Evolutionary conservation across 1,140 invertebrate genomes (phyloP).

Genomic region (Neelides sp.): DNA sequence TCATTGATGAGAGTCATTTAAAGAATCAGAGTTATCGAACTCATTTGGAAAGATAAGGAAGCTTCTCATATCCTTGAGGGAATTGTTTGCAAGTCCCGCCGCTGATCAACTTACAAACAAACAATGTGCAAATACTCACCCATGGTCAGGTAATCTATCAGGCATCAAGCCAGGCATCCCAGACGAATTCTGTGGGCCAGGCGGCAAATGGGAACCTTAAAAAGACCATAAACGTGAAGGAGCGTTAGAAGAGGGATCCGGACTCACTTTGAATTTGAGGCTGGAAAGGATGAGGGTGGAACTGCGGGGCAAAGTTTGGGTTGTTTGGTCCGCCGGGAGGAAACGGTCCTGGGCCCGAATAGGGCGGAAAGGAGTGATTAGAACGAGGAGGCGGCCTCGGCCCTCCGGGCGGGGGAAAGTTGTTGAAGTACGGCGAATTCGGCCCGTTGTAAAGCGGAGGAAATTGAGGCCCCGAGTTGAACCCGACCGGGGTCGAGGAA

Average conservation of each 20-base stretch:
- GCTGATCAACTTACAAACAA: background rate
- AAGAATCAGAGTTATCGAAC: too few species aligned
- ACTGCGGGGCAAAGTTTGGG: constrained; percentile 27
- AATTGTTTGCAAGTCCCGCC: too few species aligned
- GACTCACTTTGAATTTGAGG: constrained; percentile 14
- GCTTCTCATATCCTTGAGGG: too few species aligned
- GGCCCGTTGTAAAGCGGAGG: constrained; percentile 29
- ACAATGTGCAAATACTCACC: constrained; percentile 41
- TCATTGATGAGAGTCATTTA: too few species aligned
- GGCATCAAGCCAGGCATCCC: constrained; percentile 51
- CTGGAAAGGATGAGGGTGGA: constrained; percentile 22
- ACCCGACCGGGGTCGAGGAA: constrained; percentile 49
- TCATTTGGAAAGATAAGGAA: too few species aligned
- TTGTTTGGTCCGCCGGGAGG: constrained; percentile 24
- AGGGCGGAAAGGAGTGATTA: constrained; percentile 27
- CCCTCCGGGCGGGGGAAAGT: constrained; percentile 43
- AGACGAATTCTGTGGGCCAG: constrained; percentile 26
- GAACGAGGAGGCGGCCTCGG: constrained; percentile 32
- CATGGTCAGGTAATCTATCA: constrained; percentile 56
- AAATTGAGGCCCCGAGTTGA: constrained; percentile 26
- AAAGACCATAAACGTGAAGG: background rate
- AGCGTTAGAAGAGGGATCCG: background rate
- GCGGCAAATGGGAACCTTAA: constrained; percentile 28
- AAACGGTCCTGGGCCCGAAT: constrained; percentile 22
- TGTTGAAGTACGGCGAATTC: constrained; percentile 38